Evolutionary conservation across 2,797 vertebrate genomes (phyloP).

Genomic region (Myotis myotis): DNA sequence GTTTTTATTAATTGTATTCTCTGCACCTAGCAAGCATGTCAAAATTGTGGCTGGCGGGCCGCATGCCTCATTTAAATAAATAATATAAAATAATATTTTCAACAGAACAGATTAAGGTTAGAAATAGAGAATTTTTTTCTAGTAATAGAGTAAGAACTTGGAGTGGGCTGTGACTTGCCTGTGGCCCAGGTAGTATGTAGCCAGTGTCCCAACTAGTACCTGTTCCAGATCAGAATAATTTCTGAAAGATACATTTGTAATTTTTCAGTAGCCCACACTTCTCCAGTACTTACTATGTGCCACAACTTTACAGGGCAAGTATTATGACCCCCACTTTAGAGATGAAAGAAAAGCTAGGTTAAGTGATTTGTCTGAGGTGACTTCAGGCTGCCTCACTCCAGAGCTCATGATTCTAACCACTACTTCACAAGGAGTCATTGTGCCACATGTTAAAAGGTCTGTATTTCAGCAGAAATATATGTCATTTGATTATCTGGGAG

Average conservation of each 20-base stretch:
- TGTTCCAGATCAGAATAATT: neutral
- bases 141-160: neutral
- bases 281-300: neutral
- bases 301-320: neutral
- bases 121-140: neutral
- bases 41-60: too few relatives aligned
- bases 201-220: neutral
- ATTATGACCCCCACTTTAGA: neutral
- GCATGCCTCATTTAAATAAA: neutral
- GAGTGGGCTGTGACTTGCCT: neutral
- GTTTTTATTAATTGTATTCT: neutral
- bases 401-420: neutral
- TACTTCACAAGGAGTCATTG: neutral
- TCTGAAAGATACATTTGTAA: neutral
- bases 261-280: neutral
- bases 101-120: neutral
- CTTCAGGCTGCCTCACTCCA: neutral
- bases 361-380: neutral
- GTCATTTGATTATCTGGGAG: neutral
- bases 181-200: neutral
- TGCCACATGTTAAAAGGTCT: neutral
- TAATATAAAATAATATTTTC: neutral
- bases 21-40: neutral
- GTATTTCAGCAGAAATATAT: neutral
- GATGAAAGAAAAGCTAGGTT: neutral